These are phyloP conservation scores for Picathartes gymnocephalus DNA, from an alignment of 2,113 vertebrate species.

Conservation along the genomic window DNA sequence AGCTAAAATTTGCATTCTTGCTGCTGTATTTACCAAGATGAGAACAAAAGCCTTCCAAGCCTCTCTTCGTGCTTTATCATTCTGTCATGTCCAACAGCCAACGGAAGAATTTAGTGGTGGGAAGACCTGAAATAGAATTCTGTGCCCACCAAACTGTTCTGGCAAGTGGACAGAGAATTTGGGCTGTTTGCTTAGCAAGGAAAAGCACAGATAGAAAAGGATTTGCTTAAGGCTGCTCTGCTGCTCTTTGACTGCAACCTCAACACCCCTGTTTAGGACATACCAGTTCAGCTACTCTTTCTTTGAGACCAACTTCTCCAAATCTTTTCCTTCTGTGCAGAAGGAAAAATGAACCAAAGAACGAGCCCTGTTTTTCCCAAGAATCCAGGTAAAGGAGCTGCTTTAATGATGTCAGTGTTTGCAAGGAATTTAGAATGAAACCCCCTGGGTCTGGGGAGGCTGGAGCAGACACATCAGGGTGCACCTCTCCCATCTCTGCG, in stretches of 20 bases:
- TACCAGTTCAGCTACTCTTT: background rate
- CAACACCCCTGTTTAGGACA: background rate
- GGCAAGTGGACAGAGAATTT: background rate
- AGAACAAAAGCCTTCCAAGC: background rate
- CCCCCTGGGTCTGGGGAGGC: background rate
- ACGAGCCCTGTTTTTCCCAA: background rate
- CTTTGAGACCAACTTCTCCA: background rate
- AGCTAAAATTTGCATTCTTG: background rate
- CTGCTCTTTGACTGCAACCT: background rate
- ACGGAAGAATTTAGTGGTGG: background rate
- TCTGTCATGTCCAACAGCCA: background rate
- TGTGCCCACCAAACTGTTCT: background rate
- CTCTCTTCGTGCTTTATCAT: background rate
- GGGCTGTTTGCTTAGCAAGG: background rate
- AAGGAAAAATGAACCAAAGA: background rate
- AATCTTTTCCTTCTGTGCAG: background rate
- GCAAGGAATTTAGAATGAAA: background rate
- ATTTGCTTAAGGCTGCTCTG: background rate
- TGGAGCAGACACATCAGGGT: background rate
- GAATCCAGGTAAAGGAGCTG: background rate
- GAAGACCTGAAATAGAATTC: background rate
- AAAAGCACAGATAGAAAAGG: background rate
- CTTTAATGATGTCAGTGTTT: background rate
- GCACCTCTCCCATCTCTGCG: background rate
- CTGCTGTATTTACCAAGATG: background rate